Conservation (phyloP, 92 coral and sea anemone species). For the Palythoa grandis region DNA sequence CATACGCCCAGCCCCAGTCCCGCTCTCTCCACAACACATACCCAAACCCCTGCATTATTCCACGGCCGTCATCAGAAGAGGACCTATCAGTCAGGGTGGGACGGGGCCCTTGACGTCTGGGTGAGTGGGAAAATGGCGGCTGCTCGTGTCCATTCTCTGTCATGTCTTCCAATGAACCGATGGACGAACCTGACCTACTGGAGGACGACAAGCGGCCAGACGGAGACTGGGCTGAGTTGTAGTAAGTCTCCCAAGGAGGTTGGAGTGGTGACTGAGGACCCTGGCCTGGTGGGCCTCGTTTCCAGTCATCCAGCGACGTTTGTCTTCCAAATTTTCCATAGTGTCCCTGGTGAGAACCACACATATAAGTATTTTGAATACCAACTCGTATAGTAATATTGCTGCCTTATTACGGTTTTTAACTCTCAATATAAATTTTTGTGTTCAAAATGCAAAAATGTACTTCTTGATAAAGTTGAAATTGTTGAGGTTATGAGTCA, state of each 20-base stretch:
- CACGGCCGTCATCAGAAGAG: conserved; percentile 56
- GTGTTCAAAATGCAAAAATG: no score
- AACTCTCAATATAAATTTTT: no score
- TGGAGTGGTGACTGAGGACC: conserved; percentile 49
- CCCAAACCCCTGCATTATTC: conserved; percentile 61
- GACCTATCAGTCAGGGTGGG: conserved; percentile 59
- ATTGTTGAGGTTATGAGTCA: no score
- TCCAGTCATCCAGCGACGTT: conserved; percentile 81
- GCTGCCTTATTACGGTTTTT: no score
- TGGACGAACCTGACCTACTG: conserved; percentile 74
- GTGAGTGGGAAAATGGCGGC: conserved; percentile 29
- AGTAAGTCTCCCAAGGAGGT: conserved; percentile 37
- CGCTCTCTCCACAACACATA: conserved; percentile 14
- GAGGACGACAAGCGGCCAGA: conserved; percentile 62
- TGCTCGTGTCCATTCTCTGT: conserved; percentile 63
- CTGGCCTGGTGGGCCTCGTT: conserved; percentile 66
- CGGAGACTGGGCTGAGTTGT: conserved; percentile 40
- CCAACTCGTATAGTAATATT: no score
- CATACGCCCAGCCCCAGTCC: not conserved
- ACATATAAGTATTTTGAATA: no score
- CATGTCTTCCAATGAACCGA: conserved; percentile 79
- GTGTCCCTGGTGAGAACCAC: conserved; percentile 45
- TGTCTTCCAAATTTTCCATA: conserved; percentile 79
- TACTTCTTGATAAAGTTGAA: no score
- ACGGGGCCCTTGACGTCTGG: conserved; percentile 68